Base-by-base conservation (phyloP, 2,113 vertebrate genomes). In the Pholis gunnellus region DNA sequence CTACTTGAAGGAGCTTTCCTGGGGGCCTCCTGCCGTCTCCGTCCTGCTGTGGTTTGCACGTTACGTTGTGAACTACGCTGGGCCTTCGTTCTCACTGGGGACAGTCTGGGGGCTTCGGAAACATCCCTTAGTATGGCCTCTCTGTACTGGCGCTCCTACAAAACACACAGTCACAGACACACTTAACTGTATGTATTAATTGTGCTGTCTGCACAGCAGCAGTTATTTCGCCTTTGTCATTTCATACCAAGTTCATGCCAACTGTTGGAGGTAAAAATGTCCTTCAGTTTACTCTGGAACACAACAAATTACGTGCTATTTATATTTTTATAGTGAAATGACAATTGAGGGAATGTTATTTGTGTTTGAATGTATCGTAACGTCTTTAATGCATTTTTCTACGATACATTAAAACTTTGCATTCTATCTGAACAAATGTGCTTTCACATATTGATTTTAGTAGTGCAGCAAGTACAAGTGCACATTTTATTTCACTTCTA, bases 71-170 rank as follows among this genome's bases (percentile, higher is more conserved):
- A 78, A 54, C 66, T 81, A 78, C 88, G 84, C n/a, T 54, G 66
- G 81, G 87, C 85, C 76, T 90, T 89, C 57, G 80, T 83, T 86
- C 95, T 96, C 88, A 90, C 89, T 72, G 94, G 93, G 72, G 94
- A 94, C 57, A 84, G 87, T 83, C 89, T 94, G 79, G 83, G 71
- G 6, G 36, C 78, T 87, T 92, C 94, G 63, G 94, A 89, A 79
- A 92, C 92, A 74, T 96, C 95, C 88, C 93, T 92, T 70, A 94
- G 92, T 81, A 96, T 71, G 59, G 94, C 94, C 90, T 97, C 96
- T 90, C 95, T 94, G 93, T 96, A 94, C 88, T 94, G 92, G 87
- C 89, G 95, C 94, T 97, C 96, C 98, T 99, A 91, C 72, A 84
- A 48, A 9, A 74, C 52, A 44, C 0, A 14, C 11, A 44, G 11